These are phyloP conservation scores for Blastobasis lacticolella DNA, from an alignment of 2,888 invertebrate species.

Conservation along the genomic window DNA sequence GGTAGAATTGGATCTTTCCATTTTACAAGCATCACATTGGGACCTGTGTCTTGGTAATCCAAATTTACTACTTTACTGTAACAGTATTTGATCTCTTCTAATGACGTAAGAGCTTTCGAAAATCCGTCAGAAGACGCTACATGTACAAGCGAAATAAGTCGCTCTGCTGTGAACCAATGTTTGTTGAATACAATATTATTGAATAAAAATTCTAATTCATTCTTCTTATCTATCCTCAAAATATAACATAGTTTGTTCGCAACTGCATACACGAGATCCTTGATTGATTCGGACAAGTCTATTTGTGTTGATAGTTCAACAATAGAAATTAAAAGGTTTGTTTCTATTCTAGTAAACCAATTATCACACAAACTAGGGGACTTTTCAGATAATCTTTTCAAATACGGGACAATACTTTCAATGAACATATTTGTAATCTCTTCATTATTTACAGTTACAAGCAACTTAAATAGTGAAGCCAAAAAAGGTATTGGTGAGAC, in stretches of 20 bases:
- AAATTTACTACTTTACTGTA: constrained; percentile 54
- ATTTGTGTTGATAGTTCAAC: constrained; percentile 51
- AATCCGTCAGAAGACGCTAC: constrained; percentile 55
- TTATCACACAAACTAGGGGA: constrained; percentile 63
- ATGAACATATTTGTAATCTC: constrained; percentile 52
- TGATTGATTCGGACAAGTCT: constrained; percentile 52
- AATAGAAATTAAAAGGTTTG: constrained; percentile 67
- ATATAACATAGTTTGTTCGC: constrained; percentile 77
- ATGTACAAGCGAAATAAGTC: constrained; percentile 69
- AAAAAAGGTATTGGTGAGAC: constrained; percentile 55
- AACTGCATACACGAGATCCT: constrained; percentile 68
- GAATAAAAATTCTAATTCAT: constrained; percentile 73
- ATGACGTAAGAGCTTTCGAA: constrained; percentile 45
- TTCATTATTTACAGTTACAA: constrained; percentile 38
- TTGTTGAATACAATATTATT: constrained; percentile 76
- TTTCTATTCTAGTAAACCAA: constrained; percentile 79
- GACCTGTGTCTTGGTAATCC: constrained; percentile 37
- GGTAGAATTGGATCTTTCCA: constrained; percentile 81
- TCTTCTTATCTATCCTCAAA: constrained; percentile 73
- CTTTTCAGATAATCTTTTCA: constrained; percentile 44
- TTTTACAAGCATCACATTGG: constrained; percentile 56
- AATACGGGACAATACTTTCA: constrained; percentile 49
- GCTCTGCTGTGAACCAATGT: constrained; percentile 74
- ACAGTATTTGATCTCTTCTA: constrained; percentile 56
- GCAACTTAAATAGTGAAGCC: constrained; percentile 47